These are phyloP conservation scores for Calameuta pallipes DNA, from an alignment of 2,888 invertebrate species.

Conservation along the genomic window DNA sequence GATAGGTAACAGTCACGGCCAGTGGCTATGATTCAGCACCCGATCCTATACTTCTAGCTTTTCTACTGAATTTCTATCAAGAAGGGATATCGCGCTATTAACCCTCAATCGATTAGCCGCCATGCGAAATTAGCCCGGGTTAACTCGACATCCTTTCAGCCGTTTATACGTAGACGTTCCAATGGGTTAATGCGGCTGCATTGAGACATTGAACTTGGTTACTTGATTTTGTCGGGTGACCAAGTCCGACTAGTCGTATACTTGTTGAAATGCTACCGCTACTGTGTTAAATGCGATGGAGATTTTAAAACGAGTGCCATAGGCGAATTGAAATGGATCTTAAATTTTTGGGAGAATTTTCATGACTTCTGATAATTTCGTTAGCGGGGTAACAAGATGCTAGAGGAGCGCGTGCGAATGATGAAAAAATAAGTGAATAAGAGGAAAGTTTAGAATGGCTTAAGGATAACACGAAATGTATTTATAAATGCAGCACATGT, in stretches of 20 bases:
- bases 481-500: background rate
- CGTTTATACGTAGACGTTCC: background rate
- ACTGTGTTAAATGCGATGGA: background rate
- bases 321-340: background rate
- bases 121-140: background rate
- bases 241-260: background rate
- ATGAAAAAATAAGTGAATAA: too few relatives aligned
- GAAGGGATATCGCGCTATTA: constrained; percentile 2
- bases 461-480: too few relatives aligned
- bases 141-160: background rate
- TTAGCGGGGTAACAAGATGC: background rate
- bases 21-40: constrained; percentile 9
- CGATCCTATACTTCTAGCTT: background rate
- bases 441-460: too few relatives aligned
- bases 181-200: background rate
- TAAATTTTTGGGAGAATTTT: background rate
- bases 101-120: background rate
- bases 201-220: background rate
- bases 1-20: constrained; percentile 11
- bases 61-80: background rate
- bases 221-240: background rate
- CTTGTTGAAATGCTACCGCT: too few relatives aligned
- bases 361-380: background rate
- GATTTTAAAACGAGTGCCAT: too few relatives aligned
- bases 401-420: background rate